Evolutionary conservation across 2,888 invertebrate species (phyloP).

Genomic region (Venustoraphidia nigricollis): DNA sequence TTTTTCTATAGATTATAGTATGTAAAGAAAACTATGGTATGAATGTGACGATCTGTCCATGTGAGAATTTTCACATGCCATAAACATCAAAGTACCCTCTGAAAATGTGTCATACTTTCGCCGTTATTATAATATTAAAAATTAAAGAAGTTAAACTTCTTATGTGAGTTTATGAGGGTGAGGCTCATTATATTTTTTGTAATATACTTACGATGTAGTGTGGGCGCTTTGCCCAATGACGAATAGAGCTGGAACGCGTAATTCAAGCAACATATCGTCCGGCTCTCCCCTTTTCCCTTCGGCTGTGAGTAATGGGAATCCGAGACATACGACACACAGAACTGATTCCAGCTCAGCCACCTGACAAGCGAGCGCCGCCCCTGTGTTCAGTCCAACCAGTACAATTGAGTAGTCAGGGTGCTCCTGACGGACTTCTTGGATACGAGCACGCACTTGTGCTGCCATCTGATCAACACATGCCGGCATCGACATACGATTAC

Average conservation of each 20-base stretch:
- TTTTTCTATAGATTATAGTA: too few relatives aligned
- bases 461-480: constrained; percentile 46
- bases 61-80: too few relatives aligned
- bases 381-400: constrained; percentile 62
- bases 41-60: too few relatives aligned
- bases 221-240: constrained; percentile 61
- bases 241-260: constrained; percentile 60
- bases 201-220: constrained; percentile 32
- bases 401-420: constrained; percentile 55
- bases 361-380: constrained; percentile 60
- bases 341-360: constrained; percentile 56
- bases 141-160: too few relatives aligned
- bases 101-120: too few relatives aligned
- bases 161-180: too few relatives aligned
- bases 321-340: constrained; percentile 58
- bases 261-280: constrained; percentile 57
- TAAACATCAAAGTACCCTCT: too few relatives aligned
- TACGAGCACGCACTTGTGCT: constrained; percentile 48
- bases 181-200: too few relatives aligned
- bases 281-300: constrained; percentile 57
- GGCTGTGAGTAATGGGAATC: constrained; percentile 58
- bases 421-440: constrained; percentile 51
- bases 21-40: too few relatives aligned
- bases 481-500: constrained; percentile 30
- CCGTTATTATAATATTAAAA: too few relatives aligned